Conservation (phyloP, 2,797 vertebrate genomes). For the Epinephelus malabaricus region DNA sequence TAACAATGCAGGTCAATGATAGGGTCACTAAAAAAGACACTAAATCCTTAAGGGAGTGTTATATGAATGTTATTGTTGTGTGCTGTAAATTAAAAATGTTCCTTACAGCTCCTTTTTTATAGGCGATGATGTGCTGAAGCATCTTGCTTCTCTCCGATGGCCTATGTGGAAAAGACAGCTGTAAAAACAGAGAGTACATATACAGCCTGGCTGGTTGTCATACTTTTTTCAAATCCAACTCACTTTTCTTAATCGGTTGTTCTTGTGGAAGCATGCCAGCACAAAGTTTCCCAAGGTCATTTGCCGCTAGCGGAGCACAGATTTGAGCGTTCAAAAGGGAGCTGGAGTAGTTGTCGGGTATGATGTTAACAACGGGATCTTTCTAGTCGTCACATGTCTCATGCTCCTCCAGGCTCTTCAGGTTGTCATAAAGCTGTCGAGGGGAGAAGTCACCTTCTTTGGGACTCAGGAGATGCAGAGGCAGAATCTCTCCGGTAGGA, state of each 20-base stretch:
- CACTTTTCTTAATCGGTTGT: slow-evolving; percentile 56
- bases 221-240: slow-evolving; percentile 53
- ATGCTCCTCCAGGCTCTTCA: slow-evolving; percentile 73
- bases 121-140: slow-evolving; percentile 13
- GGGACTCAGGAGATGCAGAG: slow-evolving; percentile 67
- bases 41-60: background rate
- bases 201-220: slow-evolving; percentile 39
- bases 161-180: slow-evolving; percentile 22
- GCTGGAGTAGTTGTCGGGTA: slow-evolving; percentile 60
- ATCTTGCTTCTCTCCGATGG: slow-evolving; percentile 19
- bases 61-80: background rate
- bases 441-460: slow-evolving; percentile 75
- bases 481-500: slow-evolving; percentile 61
- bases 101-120: slow-evolving; percentile 23
- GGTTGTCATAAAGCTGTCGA: slow-evolving; percentile 72
- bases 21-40: background rate
- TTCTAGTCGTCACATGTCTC: slow-evolving; percentile 68
- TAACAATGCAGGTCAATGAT: background rate
- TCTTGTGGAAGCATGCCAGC: slow-evolving; percentile 51
- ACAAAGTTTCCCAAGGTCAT: slow-evolving; percentile 76
- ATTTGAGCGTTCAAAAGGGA: slow-evolving; percentile 65
- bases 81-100: slow-evolving; percentile 11
- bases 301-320: slow-evolving; percentile 56
- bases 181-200: slow-evolving; percentile 17
- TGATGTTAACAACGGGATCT: slow-evolving; percentile 73